A percentile compares a stretch with the other conserved stretches of the same genome.
Evolutionary conservation across 2,797 vertebrate genomes (phyloP).

Genomic region (Anabacerthia variegaticeps): DNA sequence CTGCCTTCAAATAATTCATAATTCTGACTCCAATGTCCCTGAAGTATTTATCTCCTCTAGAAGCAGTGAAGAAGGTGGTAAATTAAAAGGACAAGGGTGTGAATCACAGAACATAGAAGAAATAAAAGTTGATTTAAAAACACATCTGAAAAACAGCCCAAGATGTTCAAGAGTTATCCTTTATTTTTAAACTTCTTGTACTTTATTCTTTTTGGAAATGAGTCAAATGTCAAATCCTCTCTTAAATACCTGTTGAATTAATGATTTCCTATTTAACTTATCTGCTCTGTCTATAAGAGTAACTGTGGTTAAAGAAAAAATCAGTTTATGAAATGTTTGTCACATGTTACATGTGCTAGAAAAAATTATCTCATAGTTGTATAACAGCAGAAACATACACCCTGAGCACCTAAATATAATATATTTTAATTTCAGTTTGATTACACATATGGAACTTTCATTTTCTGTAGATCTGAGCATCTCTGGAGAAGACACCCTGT

Average conservation of each 20-base stretch:
- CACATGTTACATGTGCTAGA: background rate
- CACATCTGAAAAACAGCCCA: background rate
- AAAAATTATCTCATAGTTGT: background rate
- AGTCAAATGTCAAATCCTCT: background rate
- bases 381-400: background rate
- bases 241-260: background rate
- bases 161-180: background rate
- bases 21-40: background rate
- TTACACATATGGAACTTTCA: background rate
- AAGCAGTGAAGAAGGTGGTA: slow-evolving; percentile 12
- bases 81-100: slow-evolving; percentile 5
- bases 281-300: background rate
- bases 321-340: background rate
- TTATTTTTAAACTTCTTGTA: background rate
- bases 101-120: background rate
- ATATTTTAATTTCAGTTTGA: background rate
- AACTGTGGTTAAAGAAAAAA: background rate
- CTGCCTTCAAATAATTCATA: background rate
- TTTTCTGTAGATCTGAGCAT: background rate
- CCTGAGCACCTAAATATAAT: background rate
- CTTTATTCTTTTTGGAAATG: background rate
- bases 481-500: background rate
- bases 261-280: background rate
- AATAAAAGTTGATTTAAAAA: slow-evolving; percentile 17
- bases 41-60: background rate